Evolutionary conservation across 2,797 vertebrate species (phyloP), one percentile per base, ranked within the genome.

Genomic region (Furcifer pardalis): DNA sequence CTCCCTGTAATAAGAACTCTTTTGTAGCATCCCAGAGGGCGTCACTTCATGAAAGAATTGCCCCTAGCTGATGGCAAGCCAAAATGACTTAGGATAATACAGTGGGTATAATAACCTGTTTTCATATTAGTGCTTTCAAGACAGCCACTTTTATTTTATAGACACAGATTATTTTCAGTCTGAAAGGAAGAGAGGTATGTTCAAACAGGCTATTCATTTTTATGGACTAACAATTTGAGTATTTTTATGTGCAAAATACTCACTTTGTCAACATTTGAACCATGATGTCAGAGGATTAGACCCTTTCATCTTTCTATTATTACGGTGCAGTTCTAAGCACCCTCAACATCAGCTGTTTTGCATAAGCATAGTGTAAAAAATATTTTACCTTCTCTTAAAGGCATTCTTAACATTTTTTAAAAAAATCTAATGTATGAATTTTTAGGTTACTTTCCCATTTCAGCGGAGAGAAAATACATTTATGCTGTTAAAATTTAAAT

Each of bases 381-480:
- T n/a, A 46, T 44, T 60, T 62, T 21, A 15, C 1, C 12, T 5
- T 8, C 32, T 44, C n/a, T n/a, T n/a, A n/a, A n/a, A 56, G 19
- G 19, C 52, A 56, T 56, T 15, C 15, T 56, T 17, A 21, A 56
- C 15, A 56, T 56, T 25, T 42, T 12, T 42, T 42, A 10, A 21
- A 71, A 42, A 7, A 42, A 10, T 27, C 25, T 42, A 27, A 4
- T 42, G 30, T 21, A 15, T 83, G 86, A 10, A n/a, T 78, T 27
- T n/a, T 0, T 68, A 66, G 15, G 0, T 0, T 17, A 4, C 76
- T 77, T 74, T 80, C 17, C 9, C 74, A 63, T 79, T 83, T 44
- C 46, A 44, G 81, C 32, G 5, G 1, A 66, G 79, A 56, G 23
- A 66, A 69, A 88, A 76, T 46, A 25, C 35, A 3, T 46, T 42